Percentiles rank a stretch among this genome's conserved stretches.
Evolutionary conservation across 2,888 invertebrate species (phyloP).

Genomic region (Odontothrips loti): DNA sequence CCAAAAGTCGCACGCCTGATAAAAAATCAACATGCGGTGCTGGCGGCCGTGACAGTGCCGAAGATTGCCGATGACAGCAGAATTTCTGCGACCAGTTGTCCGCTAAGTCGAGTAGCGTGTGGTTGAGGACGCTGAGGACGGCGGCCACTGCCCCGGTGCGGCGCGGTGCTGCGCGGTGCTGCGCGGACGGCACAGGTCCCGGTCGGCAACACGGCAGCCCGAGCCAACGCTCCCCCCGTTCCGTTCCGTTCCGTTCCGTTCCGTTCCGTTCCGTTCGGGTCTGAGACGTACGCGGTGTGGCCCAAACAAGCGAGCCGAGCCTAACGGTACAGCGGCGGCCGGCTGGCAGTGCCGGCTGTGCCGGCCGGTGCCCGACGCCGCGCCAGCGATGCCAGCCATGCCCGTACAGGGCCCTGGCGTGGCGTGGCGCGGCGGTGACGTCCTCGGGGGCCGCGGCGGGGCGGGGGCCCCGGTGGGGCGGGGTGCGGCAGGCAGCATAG

Average conservation of each 20-base stretch:
- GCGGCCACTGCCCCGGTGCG: neutral
- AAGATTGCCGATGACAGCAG: too few relatives aligned
- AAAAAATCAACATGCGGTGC: too few relatives aligned
- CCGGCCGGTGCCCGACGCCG: neutral
- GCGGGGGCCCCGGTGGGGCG: neutral
- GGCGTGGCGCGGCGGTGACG: neutral
- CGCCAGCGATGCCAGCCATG: neutral
- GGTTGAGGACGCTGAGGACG: neutral
- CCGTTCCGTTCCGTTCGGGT: too few relatives aligned
- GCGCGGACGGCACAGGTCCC: neutral
- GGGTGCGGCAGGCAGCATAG: neutral
- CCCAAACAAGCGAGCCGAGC: constrained; percentile 10
- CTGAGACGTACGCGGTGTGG: neutral
- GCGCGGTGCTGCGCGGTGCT: neutral
- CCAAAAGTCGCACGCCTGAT: too few relatives aligned
- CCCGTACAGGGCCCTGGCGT: neutral
- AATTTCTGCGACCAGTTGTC: neutral
- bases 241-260: too few relatives aligned
- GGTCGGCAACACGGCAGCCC: too few relatives aligned
- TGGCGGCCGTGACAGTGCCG: too few relatives aligned
- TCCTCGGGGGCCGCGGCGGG: too few relatives aligned
- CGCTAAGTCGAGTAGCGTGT: too few relatives aligned
- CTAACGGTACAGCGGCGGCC: constrained; percentile 3
- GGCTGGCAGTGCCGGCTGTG: neutral
- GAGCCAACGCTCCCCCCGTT: too few relatives aligned